Conservation (phyloP, 2,888 invertebrate species). For the Cryptus viduatorius region DNA sequence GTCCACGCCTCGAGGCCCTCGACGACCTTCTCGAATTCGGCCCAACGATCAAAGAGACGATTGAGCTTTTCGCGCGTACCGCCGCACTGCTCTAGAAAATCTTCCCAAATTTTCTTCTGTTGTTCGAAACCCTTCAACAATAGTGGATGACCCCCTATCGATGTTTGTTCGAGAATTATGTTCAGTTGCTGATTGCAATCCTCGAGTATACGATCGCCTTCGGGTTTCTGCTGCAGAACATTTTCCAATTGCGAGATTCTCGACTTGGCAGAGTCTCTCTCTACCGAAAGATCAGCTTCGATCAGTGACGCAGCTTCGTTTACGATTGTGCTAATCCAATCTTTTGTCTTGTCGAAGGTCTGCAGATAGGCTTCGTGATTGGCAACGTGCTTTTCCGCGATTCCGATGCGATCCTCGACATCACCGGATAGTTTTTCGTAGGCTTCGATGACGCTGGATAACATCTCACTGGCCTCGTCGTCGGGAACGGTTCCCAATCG, state of each 20-base stretch:
- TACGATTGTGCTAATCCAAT: conserved; percentile 92
- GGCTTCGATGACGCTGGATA: conserved; percentile 90
- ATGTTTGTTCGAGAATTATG: conserved; percentile 91
- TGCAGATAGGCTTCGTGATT: conserved; percentile 94
- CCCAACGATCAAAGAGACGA: conserved; percentile 92
- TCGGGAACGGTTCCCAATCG: conserved; percentile 93
- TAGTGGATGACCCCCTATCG: conserved; percentile 91
- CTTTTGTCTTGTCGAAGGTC: conserved; percentile 92
- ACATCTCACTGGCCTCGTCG: conserved; percentile 91
- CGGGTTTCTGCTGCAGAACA: conserved; percentile 90
- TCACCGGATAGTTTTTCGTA: conserved; percentile 90
- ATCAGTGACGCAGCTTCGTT: conserved; percentile 91
- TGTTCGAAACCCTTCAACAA: conserved; percentile 91
- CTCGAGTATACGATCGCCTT: conserved; percentile 90
- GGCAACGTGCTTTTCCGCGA: conserved; percentile 90
- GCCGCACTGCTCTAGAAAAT: conserved; percentile 90
- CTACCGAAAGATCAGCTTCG: conserved; percentile 92
- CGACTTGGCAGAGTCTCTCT: conserved; percentile 92
- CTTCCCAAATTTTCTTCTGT: conserved; percentile 91
- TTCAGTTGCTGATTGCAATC: conserved; percentile 90
- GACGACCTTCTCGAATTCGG: conserved; percentile 91
- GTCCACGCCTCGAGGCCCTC: conserved; percentile 94
- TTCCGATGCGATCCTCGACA: conserved; percentile 89
- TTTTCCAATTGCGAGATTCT: conserved; percentile 92
- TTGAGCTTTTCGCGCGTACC: conserved; percentile 91